Evolutionary conservation across 2,797 vertebrate species (phyloP), one percentile per base, ranked within the genome.

Genomic region (Carduelis carduelis): DNA sequence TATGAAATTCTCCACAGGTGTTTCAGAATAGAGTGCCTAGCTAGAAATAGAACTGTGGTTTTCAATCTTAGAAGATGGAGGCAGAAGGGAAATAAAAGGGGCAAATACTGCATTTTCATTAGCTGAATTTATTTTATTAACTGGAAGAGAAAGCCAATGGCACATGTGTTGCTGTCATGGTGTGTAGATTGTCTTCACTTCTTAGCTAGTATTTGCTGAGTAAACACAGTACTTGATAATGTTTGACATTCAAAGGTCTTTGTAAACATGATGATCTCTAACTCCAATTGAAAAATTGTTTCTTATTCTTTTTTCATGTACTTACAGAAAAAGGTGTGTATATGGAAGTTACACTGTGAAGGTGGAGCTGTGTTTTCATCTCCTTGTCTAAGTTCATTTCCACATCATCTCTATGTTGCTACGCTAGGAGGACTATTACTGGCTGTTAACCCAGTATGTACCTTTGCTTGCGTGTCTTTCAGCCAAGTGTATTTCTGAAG

Each of bases 321-420:
- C 63, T 96, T 89, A 65, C 84, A 99, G 99, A 64, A 79, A n/a
- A 98, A 97, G 70, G 83, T 35, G n/a, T 99, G 98, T 96, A 43
- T 98, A 35, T 99, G 99, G 99, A 99, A 98, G 97, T 95, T 97
- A 75, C 96, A 98, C 47, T 99, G 99, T 6, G 98, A 98, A 35
- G 98, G 98, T 12, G 99, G 99, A 80, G 98, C 98, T 10, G 97
- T 99, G 72, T 99, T 99, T 97, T 99, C 99, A 32, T 99, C 99
- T 23, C 99, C 99, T 7, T 98, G 97, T 96, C 79, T 99, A 49
- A 98, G 97, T 77, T 61, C 95, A 7, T 93, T 89, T 14, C 98
- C 97, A 27, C 97, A 98, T 89, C 98, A 95, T 52, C 96, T 99
- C 44, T 99, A 99, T 35, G 97, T 97, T 79, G 99, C 99, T 14